Conservation (phyloP, 2,113 vertebrate genomes). For the Gnathochromis pfefferi region DNA sequence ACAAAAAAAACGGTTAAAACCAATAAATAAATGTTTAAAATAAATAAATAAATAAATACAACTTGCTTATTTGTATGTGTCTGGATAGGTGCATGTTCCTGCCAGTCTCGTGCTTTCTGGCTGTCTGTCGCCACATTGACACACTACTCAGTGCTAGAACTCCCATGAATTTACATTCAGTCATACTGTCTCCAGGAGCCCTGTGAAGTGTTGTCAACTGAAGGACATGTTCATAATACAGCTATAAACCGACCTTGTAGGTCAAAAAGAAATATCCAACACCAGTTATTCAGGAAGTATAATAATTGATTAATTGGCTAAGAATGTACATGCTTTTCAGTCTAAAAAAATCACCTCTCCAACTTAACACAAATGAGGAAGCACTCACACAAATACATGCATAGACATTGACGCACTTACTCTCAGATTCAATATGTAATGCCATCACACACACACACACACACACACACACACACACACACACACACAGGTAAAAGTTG, state of each 20-base stretch:
- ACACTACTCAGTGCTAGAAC: constrained; percentile 46
- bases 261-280: constrained; percentile 38
- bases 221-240: constrained; percentile 37
- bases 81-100: neutral
- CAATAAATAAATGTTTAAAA: no score
- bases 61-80: neutral
- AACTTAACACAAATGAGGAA: neutral
- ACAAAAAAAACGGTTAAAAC: no score
- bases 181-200: constrained; percentile 45
- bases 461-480: neutral
- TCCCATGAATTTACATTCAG: constrained; percentile 40
- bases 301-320: neutral
- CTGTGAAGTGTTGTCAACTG: neutral
- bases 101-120: neutral
- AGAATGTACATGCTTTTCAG: neutral
- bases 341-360: neutral
- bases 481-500: constrained; percentile 23
- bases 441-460: neutral
- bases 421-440: neutral
- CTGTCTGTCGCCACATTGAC: neutral
- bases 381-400: neutral
- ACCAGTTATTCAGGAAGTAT: constrained; percentile 27
- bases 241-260: constrained; percentile 26
- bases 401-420: neutral
- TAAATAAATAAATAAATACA: neutral